Evolutionary conservation across 2,797 vertebrate genomes (phyloP).

Genomic region (Lophius americanus): DNA sequence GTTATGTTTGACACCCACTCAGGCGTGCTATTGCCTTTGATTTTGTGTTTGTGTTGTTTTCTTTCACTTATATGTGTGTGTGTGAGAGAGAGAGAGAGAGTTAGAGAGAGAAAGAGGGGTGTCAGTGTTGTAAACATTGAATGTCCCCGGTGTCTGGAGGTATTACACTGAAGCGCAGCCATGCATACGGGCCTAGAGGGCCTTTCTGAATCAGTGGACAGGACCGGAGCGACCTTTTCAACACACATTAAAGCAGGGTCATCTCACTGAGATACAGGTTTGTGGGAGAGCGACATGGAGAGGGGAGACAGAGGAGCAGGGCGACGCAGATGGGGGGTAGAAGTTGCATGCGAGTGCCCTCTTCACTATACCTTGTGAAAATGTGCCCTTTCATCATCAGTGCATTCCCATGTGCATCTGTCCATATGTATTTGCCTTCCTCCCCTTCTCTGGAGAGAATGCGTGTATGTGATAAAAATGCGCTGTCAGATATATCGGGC

Average conservation of each 20-base stretch:
- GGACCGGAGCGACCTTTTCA: conserved; percentile 73
- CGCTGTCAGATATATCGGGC: conserved; percentile 24
- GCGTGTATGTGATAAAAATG: conserved; percentile 31
- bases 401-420: conserved; percentile 55
- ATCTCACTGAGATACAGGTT: conserved; percentile 67
- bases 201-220: conserved; percentile 74
- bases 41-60: conserved; percentile 48
- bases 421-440: conserved; percentile 53
- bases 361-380: conserved; percentile 61
- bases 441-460: conserved; percentile 14
- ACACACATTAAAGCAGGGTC: conserved; percentile 74
- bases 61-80: conserved; percentile 22
- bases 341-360: conserved; percentile 47
- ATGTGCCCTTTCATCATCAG: conserved; percentile 64
- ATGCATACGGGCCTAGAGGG: conserved; percentile 73
- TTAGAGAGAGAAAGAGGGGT: conserved; percentile 38
- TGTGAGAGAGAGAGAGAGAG: conserved; percentile 23
- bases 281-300: conserved; percentile 57
- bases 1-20: conserved; percentile 60
- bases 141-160: conserved; percentile 75
- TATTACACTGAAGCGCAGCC: conserved; percentile 73
- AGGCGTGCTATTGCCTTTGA: conserved; percentile 61
- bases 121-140: conserved; percentile 70
- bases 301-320: conserved; percentile 43
- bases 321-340: conserved; percentile 26